Conservation (phyloP, 2,113 vertebrate genomes). For the Copsychus sechellarum region DNA sequence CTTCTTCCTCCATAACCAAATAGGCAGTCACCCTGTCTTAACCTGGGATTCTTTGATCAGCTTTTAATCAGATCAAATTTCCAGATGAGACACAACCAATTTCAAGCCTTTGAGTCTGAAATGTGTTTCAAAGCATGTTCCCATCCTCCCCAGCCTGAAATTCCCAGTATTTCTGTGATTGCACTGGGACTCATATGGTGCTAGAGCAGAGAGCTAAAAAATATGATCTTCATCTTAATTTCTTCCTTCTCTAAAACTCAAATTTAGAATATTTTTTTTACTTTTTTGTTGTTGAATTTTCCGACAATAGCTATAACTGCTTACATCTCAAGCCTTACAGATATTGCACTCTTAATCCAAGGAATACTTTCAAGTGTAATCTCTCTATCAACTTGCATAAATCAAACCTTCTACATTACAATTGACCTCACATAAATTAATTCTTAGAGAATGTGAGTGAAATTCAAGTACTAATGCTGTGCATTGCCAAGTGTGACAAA, state of each 20-base stretch:
- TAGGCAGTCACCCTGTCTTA: not conserved
- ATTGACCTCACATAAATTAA: not conserved
- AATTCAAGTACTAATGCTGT: not conserved
- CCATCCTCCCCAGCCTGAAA: not conserved
- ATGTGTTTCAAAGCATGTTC: not conserved
- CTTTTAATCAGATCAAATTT: not conserved
- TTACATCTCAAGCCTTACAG: not conserved
- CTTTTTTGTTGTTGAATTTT: not conserved
- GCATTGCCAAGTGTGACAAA: not conserved
- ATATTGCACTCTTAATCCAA: not conserved
- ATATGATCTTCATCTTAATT: not conserved
- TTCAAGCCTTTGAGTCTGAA: not conserved
- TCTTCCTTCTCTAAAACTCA: not conserved
- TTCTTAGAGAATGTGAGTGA: not conserved
- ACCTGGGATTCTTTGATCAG: not conserved
- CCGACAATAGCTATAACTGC: not conserved
- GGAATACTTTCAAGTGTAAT: not conserved
- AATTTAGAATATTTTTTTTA: not conserved
- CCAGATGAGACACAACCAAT: not conserved
- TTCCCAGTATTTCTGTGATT: not conserved
- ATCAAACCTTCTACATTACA: not conserved
- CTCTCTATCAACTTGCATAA: not conserved
- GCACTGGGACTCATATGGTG: rapidly evolving
- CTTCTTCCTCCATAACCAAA: not conserved
- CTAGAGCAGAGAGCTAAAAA: not conserved